Percentiles rank a stretch among this genome's conserved stretches.
Evolutionary conservation across 1,140 invertebrate species (phyloP).

Genomic region (Lucilia cuprina): DNA sequence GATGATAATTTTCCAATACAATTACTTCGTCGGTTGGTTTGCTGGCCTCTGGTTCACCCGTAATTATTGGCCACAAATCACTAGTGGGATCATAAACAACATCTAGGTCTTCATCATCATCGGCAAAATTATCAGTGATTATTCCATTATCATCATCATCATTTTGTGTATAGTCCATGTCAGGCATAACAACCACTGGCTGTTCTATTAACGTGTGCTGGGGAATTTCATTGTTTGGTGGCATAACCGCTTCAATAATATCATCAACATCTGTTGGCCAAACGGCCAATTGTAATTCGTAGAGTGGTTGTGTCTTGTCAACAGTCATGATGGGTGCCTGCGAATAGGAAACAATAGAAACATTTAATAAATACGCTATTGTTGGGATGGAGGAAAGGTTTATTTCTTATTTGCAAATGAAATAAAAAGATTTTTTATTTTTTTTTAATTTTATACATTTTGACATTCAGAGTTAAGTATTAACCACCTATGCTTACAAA

Average conservation of each 20-base stretch:
- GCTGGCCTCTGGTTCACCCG: constrained; percentile 5
- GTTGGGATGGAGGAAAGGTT: not conserved
- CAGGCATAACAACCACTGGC: not conserved
- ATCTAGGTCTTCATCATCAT: not conserved
- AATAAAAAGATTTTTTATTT: too few species aligned
- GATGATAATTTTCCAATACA: constrained; percentile 51
- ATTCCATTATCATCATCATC: not conserved
- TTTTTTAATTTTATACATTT: too few species aligned
- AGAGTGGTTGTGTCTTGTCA: constrained; percentile 48
- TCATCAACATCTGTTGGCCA: constrained; percentile 53
- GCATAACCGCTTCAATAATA: constrained; percentile 42
- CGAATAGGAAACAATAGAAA: not conserved
- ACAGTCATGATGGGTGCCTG: not conserved
- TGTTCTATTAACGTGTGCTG: not conserved
- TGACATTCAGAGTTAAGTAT: too few species aligned
- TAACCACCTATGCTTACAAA: too few species aligned
- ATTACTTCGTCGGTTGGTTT: not conserved
- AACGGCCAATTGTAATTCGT: constrained; percentile 60
- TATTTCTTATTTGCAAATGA: too few species aligned
- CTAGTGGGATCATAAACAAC: not conserved
- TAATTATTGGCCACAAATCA: not conserved
- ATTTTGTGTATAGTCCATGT: not conserved
- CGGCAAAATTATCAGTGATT: not conserved
- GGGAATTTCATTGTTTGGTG: not conserved
- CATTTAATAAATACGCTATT: not conserved